Conservation (phyloP, 2,888 invertebrate genomes). For the Tineola bisselliella region DNA sequence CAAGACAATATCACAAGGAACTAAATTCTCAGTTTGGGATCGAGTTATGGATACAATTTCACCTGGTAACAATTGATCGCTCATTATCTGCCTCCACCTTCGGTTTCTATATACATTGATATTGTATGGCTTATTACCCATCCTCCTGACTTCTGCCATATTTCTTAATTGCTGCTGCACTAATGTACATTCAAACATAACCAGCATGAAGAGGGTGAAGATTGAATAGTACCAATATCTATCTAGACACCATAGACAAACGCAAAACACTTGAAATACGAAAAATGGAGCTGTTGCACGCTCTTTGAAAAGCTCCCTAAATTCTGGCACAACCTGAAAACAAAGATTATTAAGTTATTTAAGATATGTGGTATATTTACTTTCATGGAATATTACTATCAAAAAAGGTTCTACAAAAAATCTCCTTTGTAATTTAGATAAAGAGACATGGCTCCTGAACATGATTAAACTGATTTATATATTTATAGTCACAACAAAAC, state of each 20-base stretch:
- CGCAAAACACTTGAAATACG: slow-evolving; percentile 99
- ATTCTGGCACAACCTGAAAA: slow-evolving; percentile 87
- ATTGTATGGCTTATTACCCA: slow-evolving; percentile 97
- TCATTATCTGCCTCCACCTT: slow-evolving; percentile 86
- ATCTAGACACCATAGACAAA: slow-evolving; percentile 98
- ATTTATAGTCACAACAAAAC: too few relatives aligned
- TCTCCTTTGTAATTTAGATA: too few relatives aligned
- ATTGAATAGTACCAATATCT: slow-evolving; percentile 99
- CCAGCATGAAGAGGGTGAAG: slow-evolving; percentile 94
- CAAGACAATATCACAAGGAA: slow-evolving; percentile 96
- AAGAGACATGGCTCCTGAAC: too few relatives aligned
- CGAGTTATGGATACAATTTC: slow-evolving; percentile 95
- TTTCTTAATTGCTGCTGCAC: slow-evolving; percentile 98
- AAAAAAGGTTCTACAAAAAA: too few relatives aligned
- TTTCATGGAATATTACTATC: too few relatives aligned
- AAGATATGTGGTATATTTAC: background rate
- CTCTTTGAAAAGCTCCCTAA: slow-evolving; percentile 95
- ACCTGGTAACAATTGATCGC: slow-evolving; percentile 92
- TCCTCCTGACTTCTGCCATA: slow-evolving; percentile 98
- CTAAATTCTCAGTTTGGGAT: slow-evolving; percentile 87
- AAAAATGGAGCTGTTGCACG: slow-evolving; percentile 99
- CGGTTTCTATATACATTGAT: slow-evolving; percentile 91
- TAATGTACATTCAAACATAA: slow-evolving; percentile 96
- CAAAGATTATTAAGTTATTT: slow-evolving; percentile 16
- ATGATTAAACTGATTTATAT: too few relatives aligned